Evolutionary conservation across 2,888 invertebrate species (phyloP).

Genomic region (Tachystola acroxantha): DNA sequence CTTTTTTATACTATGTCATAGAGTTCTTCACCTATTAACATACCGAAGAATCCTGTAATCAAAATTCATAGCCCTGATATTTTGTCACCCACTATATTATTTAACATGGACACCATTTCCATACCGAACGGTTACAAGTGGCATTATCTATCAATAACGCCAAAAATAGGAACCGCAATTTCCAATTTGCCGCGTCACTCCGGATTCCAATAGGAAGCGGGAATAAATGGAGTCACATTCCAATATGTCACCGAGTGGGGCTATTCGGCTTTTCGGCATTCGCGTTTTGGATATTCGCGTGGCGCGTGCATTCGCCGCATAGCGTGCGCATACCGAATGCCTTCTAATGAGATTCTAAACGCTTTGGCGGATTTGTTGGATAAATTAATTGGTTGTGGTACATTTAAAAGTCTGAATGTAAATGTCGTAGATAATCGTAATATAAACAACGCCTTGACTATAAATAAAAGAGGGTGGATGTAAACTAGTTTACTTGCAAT

Average conservation of each 20-base stretch:
- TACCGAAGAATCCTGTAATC: no score
- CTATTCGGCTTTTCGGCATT: slow-evolving; percentile 65
- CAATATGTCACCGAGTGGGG: slow-evolving; percentile 73
- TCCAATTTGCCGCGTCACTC: slow-evolving; percentile 77
- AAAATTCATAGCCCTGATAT: no score
- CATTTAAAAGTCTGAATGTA: no score
- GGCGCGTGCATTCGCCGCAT: slow-evolving; percentile 49
- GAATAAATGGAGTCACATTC: slow-evolving; percentile 78
- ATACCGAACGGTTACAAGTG: slow-evolving; percentile 34
- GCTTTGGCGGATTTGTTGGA: slow-evolving; percentile 2
- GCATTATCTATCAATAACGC: slow-evolving; percentile 67
- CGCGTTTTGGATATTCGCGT: slow-evolving; percentile 49
- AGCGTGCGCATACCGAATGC: slow-evolving; percentile 50
- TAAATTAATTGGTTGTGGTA: slow-evolving; percentile 3
- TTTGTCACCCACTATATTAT: no score
- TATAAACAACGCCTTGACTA: no score
- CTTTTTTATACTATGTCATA: no score
- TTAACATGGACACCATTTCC: slow-evolving; percentile 17
- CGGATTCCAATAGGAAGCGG: slow-evolving; percentile 77
- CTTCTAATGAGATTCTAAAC: slow-evolving; percentile 64
- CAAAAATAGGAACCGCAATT: slow-evolving; percentile 74
- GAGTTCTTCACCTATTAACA: no score
- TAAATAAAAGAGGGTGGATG: no score
- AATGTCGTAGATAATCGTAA: no score
- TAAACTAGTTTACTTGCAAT: no score